Evolutionary conservation across 2,888 invertebrate species (phyloP).

Genomic region (Tenthredo amoena): DNA sequence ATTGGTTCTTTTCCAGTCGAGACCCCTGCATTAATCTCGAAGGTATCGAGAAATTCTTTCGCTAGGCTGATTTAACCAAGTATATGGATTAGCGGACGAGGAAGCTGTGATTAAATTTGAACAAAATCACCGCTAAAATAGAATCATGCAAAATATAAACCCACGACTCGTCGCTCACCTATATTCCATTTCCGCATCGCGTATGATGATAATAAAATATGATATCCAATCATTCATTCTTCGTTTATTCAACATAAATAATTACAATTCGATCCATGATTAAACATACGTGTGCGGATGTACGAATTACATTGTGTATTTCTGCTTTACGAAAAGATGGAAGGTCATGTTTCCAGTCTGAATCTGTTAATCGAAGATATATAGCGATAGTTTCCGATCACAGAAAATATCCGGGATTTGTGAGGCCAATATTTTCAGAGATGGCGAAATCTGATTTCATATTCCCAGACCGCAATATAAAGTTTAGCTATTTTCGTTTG

Average conservation of each 20-base stretch:
- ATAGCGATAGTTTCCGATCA: background rate
- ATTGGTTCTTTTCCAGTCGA: background rate
- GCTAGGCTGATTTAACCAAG: constrained; percentile 5
- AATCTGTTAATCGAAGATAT: background rate
- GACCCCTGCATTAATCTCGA: constrained; percentile 20
- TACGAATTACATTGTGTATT: background rate
- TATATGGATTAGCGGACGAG: constrained; percentile 9
- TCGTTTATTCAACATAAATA: background rate
- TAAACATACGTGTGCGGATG: background rate
- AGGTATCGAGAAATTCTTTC: constrained; percentile 23
- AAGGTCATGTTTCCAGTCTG: background rate
- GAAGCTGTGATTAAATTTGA: background rate
- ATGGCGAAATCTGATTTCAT: background rate
- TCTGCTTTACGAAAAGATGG: background rate
- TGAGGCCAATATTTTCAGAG: background rate
- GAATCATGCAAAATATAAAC: background rate
- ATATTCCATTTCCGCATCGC: background rate
- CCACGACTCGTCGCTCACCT: background rate
- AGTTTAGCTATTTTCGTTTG: constrained; percentile 1
- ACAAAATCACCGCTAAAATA: constrained; percentile 1
- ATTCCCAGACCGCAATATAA: background rate
- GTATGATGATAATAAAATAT: background rate
- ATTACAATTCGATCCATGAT: background rate
- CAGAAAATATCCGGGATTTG: background rate
- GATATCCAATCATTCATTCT: background rate